phyloP scores from a whole-genome alignment of 2,888 invertebrate species.

The Oscheius onirici region DNA sequence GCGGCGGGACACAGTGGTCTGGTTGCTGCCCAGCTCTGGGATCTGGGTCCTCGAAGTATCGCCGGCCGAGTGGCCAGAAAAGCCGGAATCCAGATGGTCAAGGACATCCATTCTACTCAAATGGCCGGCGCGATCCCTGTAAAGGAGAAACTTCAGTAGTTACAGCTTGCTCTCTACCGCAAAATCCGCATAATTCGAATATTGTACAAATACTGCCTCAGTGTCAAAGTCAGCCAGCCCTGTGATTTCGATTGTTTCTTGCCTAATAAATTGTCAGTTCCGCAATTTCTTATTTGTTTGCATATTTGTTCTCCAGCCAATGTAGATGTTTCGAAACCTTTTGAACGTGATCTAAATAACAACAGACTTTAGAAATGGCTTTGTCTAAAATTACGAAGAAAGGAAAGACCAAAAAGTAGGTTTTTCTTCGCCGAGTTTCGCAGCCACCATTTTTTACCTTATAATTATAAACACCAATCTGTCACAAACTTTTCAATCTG shows the following conservation, averaged over 20 bases:
- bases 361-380: too few species aligned
- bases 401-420: neutral
- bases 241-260: neutral
- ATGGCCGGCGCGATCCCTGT: conserved; percentile 14
- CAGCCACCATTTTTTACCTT: too few species aligned
- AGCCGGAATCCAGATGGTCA: conserved; percentile 74
- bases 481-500: too few species aligned
- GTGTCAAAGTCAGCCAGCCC: neutral
- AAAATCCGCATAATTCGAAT: neutral
- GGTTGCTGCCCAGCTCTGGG: conserved; percentile 79
- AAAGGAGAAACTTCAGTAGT: conserved; percentile 25
- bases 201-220: neutral
- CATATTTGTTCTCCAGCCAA: too few species aligned
- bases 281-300: neutral
- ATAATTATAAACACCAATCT: too few species aligned
- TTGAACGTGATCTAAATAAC: too few species aligned
- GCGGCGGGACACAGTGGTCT: conserved; percentile 80
- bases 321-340: too few species aligned
- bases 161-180: neutral
- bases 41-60: conserved; percentile 80
- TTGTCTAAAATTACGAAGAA: too few species aligned
- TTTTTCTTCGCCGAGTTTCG: too few species aligned
- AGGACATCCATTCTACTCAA: conserved; percentile 36
- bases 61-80: conserved; percentile 79
- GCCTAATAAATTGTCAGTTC: neutral